A percentile compares a stretch with the other conserved stretches of the same genome.
These are phyloP conservation scores for Heliconius hermathena DNA, from an alignment of 1,140 invertebrate genomes.

Conservation along the genomic window DNA sequence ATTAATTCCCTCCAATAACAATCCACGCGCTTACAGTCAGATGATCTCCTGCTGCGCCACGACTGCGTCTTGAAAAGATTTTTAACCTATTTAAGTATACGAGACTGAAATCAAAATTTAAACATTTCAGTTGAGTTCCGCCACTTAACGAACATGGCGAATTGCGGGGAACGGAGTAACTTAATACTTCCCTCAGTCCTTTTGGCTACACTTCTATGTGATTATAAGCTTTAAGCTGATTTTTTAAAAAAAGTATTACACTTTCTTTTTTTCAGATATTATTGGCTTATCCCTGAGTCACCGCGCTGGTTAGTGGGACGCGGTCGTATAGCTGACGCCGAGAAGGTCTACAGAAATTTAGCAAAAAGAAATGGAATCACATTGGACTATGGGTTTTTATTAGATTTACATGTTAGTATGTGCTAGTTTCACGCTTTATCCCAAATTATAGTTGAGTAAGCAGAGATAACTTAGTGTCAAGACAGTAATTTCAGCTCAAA, in stretches of 20 bases:
- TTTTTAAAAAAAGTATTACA: neutral
- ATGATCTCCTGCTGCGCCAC: no score
- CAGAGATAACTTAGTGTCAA: no score
- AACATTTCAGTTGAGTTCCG: no score
- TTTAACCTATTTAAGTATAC: no score
- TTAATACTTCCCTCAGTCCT: neutral
- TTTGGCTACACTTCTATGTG: neutral
- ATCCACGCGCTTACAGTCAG: no score
- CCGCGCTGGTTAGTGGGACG: constrained; percentile 91
- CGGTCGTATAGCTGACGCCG: constrained; percentile 88
- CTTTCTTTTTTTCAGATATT: constrained; percentile 80
- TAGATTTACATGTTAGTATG: constrained; percentile 67
- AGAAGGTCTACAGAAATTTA: constrained; percentile 86
- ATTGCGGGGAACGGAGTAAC: no score
- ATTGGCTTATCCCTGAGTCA: constrained; percentile 91
- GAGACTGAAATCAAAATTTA: no score
- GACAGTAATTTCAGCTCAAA: no score
- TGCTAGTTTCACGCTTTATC: neutral
- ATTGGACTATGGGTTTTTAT: constrained; percentile 59
- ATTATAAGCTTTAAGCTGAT: neutral
- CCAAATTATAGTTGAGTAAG: no score
- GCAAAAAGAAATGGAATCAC: constrained; percentile 83
- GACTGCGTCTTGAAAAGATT: no score
- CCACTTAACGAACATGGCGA: no score
- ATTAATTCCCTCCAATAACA: no score